phyloP scores from a whole-genome alignment of 1,140 invertebrate species.

The Gyrodactylus salaris region DNA sequence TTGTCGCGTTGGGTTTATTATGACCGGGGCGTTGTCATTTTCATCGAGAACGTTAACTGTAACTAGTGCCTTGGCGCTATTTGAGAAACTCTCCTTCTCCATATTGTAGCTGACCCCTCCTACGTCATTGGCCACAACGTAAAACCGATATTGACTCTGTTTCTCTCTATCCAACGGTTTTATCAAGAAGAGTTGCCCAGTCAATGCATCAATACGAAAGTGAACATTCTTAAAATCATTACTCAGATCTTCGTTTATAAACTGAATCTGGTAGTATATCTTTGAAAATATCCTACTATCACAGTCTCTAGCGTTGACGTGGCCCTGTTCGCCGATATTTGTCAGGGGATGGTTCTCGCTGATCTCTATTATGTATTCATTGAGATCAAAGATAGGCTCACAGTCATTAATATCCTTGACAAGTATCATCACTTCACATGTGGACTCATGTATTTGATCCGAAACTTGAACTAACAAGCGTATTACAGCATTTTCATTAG shows the following conservation, averaged over 20 bases:
- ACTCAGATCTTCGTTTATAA: neutral
- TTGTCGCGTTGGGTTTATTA: neutral
- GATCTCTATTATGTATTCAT: neutral
- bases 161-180: neutral
- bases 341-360: neutral
- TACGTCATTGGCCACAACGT: neutral
- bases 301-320: neutral
- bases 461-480: neutral
- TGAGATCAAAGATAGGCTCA: neutral
- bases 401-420: neutral
- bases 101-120: neutral
- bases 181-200: neutral
- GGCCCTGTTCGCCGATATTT: neutral
- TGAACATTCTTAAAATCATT: neutral
- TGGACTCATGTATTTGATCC: neutral
- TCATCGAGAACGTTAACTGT: neutral
- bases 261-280: neutral
- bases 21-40: neutral
- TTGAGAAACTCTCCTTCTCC: neutral
- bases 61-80: neutral
- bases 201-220: neutral
- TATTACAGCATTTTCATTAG: neutral
- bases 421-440: neutral
- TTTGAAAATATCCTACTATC: neutral
- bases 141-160: neutral